Base-by-base conservation (phyloP, 1,140 invertebrate genomes). In the Drosophila trapezifrons region DNA sequence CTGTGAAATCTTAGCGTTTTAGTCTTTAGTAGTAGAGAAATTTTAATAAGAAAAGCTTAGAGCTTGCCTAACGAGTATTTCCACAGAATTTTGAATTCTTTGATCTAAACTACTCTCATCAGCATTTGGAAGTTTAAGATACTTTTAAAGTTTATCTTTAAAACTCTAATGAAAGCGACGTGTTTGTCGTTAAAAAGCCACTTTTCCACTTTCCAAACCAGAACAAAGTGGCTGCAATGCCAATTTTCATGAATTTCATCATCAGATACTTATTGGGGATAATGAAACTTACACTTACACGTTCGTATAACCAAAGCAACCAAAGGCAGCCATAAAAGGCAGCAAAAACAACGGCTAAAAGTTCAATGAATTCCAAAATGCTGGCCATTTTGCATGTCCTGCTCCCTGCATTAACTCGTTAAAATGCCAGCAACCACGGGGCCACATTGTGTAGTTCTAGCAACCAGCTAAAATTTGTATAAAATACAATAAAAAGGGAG, bases 301-400 rank as follows among this genome's bases (percentile, higher is more conserved):
- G 13, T 32, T 18, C 29, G 9, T 38, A 59, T 64, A 43, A 60
- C 56, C 62, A 64, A 60, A 64, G 62, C 62, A 65, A 43, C 62
- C 12, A 47, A 22, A 10, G 9, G 10, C 38, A 35, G 40, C 17
- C 25, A 22, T 12, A 12, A 37, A 64, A 54, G 12, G 4, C 35
- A 38, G 38, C 58, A 45, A 66, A 52, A 32, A 32, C 29, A 20
- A n/a, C 22, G 42, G 32, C 60, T 51, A 57, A 87, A 83, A 84
- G 84, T 87, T 87, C 84, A 87, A 87, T 87, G 84, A 89, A 87
- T 87, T 78, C 77, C 84, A 80, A 64, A 89, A 89, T 87, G 77
- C 65, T 80, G 73, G 59, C 84, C 86, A 71, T 71, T 87, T 89
- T 87, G 84, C 84, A 87, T 87, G 84, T 87, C 51, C 51, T 52